Evolutionary conservation across 2,113 vertebrate species (phyloP).

Genomic region (Dolichallabes microphthalmus): DNA sequence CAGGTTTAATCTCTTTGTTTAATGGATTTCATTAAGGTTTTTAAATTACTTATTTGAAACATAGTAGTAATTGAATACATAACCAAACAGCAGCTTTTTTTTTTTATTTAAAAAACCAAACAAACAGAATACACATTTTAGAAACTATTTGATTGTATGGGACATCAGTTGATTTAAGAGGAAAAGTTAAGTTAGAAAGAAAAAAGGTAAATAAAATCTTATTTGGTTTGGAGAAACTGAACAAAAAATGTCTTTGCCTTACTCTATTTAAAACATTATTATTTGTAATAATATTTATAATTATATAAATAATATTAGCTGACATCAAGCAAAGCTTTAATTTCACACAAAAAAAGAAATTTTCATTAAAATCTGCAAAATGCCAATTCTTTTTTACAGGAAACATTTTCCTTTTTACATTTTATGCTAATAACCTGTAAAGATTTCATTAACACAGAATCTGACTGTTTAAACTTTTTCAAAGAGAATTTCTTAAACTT

Average conservation of each 20-base stretch:
- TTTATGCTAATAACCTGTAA: not conserved
- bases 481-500: not conserved
- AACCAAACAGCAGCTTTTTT: not conserved
- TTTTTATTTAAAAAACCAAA: too few relatives aligned
- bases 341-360: not conserved
- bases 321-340: not conserved
- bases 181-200: not conserved
- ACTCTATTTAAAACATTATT: not conserved
- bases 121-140: not conserved
- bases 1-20: not conserved
- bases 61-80: not conserved
- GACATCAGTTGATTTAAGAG: not conserved
- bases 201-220: not conserved
- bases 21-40: not conserved
- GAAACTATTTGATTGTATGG: not conserved
- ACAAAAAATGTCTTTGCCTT: not conserved
- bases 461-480: not conserved
- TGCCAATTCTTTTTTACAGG: not conserved
- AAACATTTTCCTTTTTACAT: not conserved
- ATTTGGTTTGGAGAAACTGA: not conserved
- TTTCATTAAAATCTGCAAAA: not conserved
- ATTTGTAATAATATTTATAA: too few relatives aligned
- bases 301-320: too few relatives aligned
- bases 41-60: not conserved
- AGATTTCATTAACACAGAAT: not conserved